Evolutionary conservation across 2,797 vertebrate species (phyloP).

Genomic region (Neosilurus hyrtlii): DNA sequence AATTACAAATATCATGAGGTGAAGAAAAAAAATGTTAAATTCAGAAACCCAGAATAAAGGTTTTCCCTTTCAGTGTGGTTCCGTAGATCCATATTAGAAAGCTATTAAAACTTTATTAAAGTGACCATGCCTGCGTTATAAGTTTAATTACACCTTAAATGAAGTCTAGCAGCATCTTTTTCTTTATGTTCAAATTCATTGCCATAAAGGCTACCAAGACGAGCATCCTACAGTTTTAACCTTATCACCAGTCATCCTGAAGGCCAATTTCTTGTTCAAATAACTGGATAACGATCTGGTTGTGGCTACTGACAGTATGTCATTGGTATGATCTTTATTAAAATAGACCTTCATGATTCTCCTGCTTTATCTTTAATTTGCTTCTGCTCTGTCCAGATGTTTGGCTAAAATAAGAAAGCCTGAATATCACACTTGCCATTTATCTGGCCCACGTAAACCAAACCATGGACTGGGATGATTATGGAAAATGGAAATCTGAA

Average conservation of each 20-base stretch:
- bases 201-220: not conserved
- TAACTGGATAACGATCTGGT: not conserved
- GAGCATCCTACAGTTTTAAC: not conserved
- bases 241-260: not conserved
- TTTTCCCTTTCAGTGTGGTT: too few relatives aligned
- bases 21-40: too few relatives aligned
- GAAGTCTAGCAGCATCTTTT: too few relatives aligned
- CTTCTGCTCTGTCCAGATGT: not conserved
- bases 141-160: too few relatives aligned
- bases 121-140: too few relatives aligned
- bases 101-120: too few relatives aligned
- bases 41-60: too few relatives aligned
- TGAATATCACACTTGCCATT: not conserved
- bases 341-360: not conserved
- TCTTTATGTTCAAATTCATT: not conserved
- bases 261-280: not conserved
- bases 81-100: too few relatives aligned
- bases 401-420: not conserved
- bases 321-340: not conserved
- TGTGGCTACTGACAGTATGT: not conserved
- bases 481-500: not conserved
- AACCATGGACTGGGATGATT: too few relatives aligned
- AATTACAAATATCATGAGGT: too few relatives aligned
- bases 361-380: not conserved
- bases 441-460: not conserved